Evolutionary conservation across 2,113 vertebrate species (phyloP).

Genomic region (Callopanchax toddi): DNA sequence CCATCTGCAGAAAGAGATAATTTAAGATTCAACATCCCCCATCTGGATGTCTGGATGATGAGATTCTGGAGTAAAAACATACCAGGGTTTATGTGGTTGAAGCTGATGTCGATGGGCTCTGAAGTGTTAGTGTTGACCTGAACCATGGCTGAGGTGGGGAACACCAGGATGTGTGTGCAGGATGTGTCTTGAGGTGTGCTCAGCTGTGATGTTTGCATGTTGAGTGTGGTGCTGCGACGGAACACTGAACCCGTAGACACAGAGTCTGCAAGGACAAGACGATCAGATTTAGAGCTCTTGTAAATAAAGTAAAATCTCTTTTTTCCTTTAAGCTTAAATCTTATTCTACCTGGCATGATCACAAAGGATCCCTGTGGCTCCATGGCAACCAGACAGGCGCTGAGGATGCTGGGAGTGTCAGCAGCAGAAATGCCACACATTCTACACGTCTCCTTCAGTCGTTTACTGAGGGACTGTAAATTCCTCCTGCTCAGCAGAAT

Average conservation of each 20-base stretch:
- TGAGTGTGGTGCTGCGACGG: slow-evolving; percentile 95
- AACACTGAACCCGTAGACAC: slow-evolving; percentile 97
- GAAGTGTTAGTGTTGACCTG: slow-evolving; percentile 92
- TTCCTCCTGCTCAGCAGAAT: slow-evolving; percentile 96
- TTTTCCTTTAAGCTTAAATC: too few relatives aligned
- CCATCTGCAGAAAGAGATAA: slow-evolving; percentile 80
- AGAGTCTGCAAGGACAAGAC: slow-evolving; percentile 79
- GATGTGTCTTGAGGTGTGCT: slow-evolving; percentile 97
- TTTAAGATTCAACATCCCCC: not conserved
- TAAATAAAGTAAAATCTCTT: too few relatives aligned
- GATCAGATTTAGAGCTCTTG: not conserved
- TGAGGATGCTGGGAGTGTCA: slow-evolving; percentile 98
- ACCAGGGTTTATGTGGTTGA: slow-evolving; percentile 93
- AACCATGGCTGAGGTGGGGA: slow-evolving; percentile 95
- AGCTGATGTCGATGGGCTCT: slow-evolving; percentile 93
- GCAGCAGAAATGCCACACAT: slow-evolving; percentile 98
- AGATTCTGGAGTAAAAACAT: slow-evolving; percentile 24
- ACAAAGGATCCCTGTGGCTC: slow-evolving; percentile 98
- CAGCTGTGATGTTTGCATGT: slow-evolving; percentile 96
- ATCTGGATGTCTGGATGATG: not conserved
- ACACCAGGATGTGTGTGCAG: slow-evolving; percentile 97
- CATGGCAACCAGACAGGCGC: slow-evolving; percentile 97
- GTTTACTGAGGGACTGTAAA: slow-evolving; percentile 94
- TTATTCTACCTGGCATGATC: slow-evolving; percentile 93
- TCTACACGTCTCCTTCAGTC: slow-evolving; percentile 94